Conservation (phyloP, 2,113 vertebrate genomes). For the Ceuthmochares aereus region DNA sequence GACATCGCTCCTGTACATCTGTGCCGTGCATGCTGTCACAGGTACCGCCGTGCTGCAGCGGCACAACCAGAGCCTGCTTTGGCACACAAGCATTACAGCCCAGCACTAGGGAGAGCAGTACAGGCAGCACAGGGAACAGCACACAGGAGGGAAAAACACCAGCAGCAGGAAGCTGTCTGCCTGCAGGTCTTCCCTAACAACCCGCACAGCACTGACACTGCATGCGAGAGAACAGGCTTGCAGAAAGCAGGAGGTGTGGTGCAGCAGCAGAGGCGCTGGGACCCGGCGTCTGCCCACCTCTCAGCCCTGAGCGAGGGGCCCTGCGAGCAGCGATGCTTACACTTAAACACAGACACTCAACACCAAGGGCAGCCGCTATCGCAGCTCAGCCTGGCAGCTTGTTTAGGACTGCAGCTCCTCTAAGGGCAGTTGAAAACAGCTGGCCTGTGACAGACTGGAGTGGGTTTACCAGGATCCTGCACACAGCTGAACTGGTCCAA, state of each 20-base stretch:
- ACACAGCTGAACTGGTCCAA: not conserved
- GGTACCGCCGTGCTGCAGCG: not conserved
- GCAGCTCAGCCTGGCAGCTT: not conserved
- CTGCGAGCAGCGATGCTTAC: not conserved
- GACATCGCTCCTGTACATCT: not conserved
- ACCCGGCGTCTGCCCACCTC: accelerated
- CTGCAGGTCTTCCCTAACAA: not conserved
- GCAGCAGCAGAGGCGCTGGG: not conserved
- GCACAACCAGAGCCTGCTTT: not conserved
- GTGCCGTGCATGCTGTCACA: not conserved
- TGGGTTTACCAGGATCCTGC: not conserved
- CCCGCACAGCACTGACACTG: not conserved
- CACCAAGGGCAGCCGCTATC: not conserved
- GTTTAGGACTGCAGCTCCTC: not conserved
- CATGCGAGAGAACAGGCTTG: not conserved
- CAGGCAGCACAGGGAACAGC: not conserved
- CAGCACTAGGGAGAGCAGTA: not conserved
- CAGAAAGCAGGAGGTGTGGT: not conserved
- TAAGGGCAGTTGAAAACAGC: not conserved
- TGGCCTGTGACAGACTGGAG: not conserved
- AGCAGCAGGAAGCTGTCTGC: not conserved
- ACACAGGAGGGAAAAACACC: not conserved
- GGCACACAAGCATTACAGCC: not conserved
- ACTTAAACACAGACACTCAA: not conserved
- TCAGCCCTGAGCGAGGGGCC: not conserved